Evolutionary conservation across 2,797 vertebrate species (phyloP).

Genomic region (Paramormyrops hopkinsi): DNA sequence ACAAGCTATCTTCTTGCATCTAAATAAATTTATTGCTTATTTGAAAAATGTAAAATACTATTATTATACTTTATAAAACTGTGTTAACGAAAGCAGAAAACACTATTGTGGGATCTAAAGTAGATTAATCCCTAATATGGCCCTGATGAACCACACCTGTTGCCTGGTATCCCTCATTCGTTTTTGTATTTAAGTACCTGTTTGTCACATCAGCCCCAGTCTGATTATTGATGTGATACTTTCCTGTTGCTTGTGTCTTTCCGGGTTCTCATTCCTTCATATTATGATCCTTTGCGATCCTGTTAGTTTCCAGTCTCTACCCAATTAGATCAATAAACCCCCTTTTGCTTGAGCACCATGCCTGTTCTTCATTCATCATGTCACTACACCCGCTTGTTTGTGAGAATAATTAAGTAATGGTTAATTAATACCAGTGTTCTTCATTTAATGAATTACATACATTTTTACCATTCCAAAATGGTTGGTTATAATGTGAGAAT

Average conservation of each 20-base stretch:
- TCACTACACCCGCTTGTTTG: background rate
- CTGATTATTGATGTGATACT: background rate
- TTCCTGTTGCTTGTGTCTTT: background rate
- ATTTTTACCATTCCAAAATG: background rate
- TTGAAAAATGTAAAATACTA: background rate
- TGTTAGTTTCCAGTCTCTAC: background rate
- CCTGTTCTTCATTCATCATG: background rate
- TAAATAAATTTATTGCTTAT: background rate
- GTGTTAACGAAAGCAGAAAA: background rate
- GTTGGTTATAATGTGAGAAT: background rate
- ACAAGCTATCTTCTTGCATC: background rate
- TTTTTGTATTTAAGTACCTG: background rate
- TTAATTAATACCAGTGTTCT: background rate
- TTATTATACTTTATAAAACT: background rate
- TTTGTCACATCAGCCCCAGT: background rate
- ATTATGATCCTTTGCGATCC: background rate
- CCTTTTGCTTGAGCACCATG: background rate
- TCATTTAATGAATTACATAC: background rate
- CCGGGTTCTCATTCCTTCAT: background rate
- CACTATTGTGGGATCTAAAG: background rate
- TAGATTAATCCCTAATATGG: background rate
- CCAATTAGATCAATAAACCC: background rate
- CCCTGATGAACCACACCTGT: background rate
- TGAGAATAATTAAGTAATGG: background rate
- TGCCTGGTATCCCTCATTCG: background rate